Evolutionary conservation across 2,888 invertebrate genomes (phyloP), one percentile per base, ranked within the genome.

Genomic region (Sphaeridia pumilis): DNA sequence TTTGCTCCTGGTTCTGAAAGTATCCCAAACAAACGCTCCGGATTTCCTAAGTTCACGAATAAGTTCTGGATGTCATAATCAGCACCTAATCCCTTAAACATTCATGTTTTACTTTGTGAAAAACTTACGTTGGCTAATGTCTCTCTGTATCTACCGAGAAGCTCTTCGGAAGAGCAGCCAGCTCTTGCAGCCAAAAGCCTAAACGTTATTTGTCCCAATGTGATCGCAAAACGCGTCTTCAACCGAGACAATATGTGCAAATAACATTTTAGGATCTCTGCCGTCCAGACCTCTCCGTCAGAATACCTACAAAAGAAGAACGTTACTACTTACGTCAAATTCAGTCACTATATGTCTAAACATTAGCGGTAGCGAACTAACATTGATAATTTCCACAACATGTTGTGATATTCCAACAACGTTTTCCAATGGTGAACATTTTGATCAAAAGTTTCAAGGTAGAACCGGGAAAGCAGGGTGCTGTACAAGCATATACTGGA

Each of bases 171-270:
- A 28, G n/a, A 21, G 41, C 52, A 52, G 22, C 41, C 41, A 3
- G 46, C 52, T 34, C 52, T 27, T n/a, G 7, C n/a, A n/a, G 52
- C 43, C 27, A 52, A 3, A 7, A 46, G 5, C 10, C 3, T 24
- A 22, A 52, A 52, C 2, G 26, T 52, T 17, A 22, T 21, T 12
- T 46, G 46, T 31, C 21, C 21, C 7, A 52, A 28, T 1, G 46
- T n/a, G 3, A 46, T 38, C 20, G 28, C 34, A 17, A 34, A n/a
- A 27, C 21, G 17, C 20, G 24, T n/a, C 3, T 51, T 22, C 7
- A 46, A 46, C 21, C 46, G 46, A 5, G 44, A 36, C 4, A 52
- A 22, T 21, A 52, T 14, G 24, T 46, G 52, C 10, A 52, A 31
- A 22, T 41, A 46, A 26, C 27, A 41, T 10, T 28, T 46, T 20